Percentiles rank a stretch among this genome's conserved stretches.
Evolutionary conservation across 2,113 vertebrate genomes (phyloP).

Genomic region (Dasyornis broadbenti): DNA sequence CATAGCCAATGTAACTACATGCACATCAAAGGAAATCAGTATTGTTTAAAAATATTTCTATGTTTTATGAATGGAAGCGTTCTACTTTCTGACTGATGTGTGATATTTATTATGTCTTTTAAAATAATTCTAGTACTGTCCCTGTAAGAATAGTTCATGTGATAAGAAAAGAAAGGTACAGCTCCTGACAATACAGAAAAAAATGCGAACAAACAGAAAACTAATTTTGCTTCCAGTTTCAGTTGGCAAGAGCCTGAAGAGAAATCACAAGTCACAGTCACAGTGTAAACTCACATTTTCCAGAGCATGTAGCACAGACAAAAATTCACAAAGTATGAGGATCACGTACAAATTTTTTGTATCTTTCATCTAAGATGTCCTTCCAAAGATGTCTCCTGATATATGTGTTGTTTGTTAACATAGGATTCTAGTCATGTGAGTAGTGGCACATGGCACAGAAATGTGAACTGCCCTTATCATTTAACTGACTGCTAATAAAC

Average conservation of each 20-base stretch:
- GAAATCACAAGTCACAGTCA: not conserved
- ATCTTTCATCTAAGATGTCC: not conserved
- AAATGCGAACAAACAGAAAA: not conserved
- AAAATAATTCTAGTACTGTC: not conserved
- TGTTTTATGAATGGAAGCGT: not conserved
- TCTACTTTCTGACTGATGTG: not conserved
- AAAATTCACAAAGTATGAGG: not conserved
- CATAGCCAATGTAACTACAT: not conserved
- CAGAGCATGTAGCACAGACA: not conserved
- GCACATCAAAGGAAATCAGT: not conserved
- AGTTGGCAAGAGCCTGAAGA: not conserved
- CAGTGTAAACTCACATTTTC: not conserved
- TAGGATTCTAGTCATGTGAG: not conserved
- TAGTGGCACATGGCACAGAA: not conserved
- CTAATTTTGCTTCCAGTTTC: not conserved
- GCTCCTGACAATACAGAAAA: not conserved
- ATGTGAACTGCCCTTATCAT: not conserved
- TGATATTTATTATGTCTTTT: not conserved
- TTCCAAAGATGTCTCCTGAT: not conserved
- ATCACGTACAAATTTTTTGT: not conserved
- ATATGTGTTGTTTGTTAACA: not conserved
- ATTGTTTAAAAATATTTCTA: not conserved
- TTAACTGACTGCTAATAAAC: not conserved
- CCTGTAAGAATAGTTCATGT: not conserved
- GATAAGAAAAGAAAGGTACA: not conserved